These are phyloP conservation scores for Drosophila setosimentum DNA, from an alignment of 2,888 invertebrate genomes.

Conservation along the genomic window DNA sequence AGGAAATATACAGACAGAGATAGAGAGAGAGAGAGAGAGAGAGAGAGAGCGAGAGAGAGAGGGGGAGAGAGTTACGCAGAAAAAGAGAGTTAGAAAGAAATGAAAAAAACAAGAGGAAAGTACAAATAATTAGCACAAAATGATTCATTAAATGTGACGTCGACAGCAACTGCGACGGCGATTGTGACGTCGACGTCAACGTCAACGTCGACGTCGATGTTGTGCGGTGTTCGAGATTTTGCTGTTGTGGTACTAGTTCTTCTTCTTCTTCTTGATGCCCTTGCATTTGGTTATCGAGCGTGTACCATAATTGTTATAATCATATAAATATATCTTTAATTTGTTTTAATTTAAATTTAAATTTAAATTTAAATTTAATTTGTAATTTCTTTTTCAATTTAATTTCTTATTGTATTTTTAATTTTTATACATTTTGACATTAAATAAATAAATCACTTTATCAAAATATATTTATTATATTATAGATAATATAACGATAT, in stretches of 20 bases:
- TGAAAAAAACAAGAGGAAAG: constrained; percentile 53
- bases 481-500: background rate
- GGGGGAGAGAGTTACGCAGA: constrained; percentile 31
- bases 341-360: no score
- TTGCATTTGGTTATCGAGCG: no score
- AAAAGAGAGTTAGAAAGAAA: constrained; percentile 35
- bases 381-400: background rate
- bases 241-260: background rate
- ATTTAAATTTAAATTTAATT: background rate
- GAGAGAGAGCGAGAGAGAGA: constrained; percentile 21
- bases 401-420: background rate
- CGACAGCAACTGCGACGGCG: constrained; percentile 24
- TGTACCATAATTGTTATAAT: no score
- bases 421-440: background rate
- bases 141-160: constrained; percentile 37
- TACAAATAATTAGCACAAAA: constrained; percentile 65
- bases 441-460: background rate
- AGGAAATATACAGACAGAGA: constrained; percentile 15
- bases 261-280: constrained; percentile 6
- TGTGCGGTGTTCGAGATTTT: constrained; percentile 17
- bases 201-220: constrained; percentile 14
- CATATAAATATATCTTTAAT: no score
- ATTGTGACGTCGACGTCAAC: constrained; percentile 13
- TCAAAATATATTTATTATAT: background rate
- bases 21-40: constrained; percentile 29